Evolutionary conservation across 2,888 invertebrate genomes (phyloP).

Genomic region (Lingula anatina): DNA sequence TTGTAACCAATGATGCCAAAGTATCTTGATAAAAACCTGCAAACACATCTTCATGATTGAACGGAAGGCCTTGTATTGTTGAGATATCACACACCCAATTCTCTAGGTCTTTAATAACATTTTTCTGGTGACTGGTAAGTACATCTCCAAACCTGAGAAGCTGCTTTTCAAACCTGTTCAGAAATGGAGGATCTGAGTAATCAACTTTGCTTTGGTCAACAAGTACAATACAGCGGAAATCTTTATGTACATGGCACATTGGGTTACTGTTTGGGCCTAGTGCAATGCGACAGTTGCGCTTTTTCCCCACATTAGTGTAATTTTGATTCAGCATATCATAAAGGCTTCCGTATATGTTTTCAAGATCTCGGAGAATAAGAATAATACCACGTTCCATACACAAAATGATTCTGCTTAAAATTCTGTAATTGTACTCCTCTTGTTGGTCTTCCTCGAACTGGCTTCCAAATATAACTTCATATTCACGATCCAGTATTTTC

Average conservation of each 20-base stretch:
- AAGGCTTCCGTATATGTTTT: slow-evolving; percentile 16
- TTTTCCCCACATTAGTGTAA: slow-evolving; percentile 6
- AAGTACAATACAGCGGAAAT: slow-evolving; percentile 13
- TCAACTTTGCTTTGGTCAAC: slow-evolving; percentile 8
- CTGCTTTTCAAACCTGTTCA: slow-evolving; percentile 20
- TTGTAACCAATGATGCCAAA: slow-evolving; percentile 2
- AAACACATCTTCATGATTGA: neutral
- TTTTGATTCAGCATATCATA: slow-evolving; percentile 20
- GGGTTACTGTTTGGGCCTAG: slow-evolving; percentile 11
- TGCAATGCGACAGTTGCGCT: slow-evolving; percentile 8
- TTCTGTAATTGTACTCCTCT: slow-evolving; percentile 12
- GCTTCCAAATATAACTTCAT: slow-evolving; percentile 9
- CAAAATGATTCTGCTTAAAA: slow-evolving; percentile 8
- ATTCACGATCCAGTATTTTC: neutral
- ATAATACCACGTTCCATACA: slow-evolving; percentile 12
- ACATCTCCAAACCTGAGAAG: slow-evolving; percentile 15
- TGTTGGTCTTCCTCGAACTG: slow-evolving; percentile 8
- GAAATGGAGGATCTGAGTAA: slow-evolving; percentile 12
- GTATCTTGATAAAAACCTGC: slow-evolving; percentile 1
- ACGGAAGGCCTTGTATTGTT: neutral
- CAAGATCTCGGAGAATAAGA: slow-evolving; percentile 10
- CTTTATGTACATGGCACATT: slow-evolving; percentile 12
- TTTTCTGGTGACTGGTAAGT: neutral
- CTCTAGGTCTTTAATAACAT: neutral
- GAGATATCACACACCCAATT: neutral